phyloP scores from a whole-genome alignment of 2,113 vertebrate genomes.

The Salminus brasiliensis region DNA sequence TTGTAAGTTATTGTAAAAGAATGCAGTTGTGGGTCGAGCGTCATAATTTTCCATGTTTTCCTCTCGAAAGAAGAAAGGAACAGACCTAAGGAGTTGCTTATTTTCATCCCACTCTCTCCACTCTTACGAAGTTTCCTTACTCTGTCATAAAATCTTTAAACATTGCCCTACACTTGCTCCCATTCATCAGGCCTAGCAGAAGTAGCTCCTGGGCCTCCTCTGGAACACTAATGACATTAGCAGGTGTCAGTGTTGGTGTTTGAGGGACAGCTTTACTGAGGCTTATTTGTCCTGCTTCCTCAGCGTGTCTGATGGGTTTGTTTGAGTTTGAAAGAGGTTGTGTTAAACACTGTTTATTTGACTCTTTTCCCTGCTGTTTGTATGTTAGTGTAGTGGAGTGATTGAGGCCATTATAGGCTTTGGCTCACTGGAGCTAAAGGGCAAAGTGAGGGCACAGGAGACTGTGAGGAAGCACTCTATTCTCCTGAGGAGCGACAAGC shows the following conservation, averaged over 20 bases:
- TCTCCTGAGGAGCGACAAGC: not conserved
- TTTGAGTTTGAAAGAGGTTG: not conserved
- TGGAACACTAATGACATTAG: not conserved
- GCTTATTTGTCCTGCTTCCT: not conserved
- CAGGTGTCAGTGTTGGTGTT: not conserved
- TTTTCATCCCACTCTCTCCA: not conserved
- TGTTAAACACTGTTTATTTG: conserved; percentile 18
- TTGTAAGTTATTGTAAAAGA: no score
- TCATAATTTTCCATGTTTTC: no score
- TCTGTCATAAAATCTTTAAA: not conserved
- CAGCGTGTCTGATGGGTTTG: not conserved
- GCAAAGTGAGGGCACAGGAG: not conserved
- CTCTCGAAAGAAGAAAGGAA: no score
- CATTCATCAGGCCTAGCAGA: not conserved
- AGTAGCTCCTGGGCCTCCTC: not conserved
- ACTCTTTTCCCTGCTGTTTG: conserved; percentile 1
- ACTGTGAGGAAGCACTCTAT: not conserved
- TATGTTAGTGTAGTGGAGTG: not conserved
- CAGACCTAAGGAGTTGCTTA: not conserved
- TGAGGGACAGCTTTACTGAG: not conserved
- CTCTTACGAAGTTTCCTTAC: not conserved
- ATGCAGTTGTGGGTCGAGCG: no score
- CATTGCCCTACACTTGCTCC: not conserved
- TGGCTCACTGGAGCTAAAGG: not conserved
- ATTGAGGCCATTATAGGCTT: not conserved